Evolutionary conservation across 2,888 invertebrate genomes (phyloP).

Genomic region (Ectemnius cavifrons): DNA sequence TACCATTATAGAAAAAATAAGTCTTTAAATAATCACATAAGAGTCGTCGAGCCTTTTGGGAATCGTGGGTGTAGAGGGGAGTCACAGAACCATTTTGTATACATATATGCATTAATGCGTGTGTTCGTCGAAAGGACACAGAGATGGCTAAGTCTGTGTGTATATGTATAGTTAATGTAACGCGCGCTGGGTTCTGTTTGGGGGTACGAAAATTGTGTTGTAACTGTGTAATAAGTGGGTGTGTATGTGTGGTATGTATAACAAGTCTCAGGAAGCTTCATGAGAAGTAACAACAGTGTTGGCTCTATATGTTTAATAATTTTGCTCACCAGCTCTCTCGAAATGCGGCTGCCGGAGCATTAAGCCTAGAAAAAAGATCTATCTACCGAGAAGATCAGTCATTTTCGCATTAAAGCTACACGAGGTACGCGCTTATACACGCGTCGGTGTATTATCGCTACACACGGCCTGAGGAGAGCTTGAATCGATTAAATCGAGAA

Average conservation of each 20-base stretch:
- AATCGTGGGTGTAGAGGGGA: constrained; percentile 23
- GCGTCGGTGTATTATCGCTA: constrained; percentile 48
- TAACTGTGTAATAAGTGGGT: background rate
- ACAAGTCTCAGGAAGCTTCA: constrained; percentile 35
- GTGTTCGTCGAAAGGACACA: constrained; percentile 10
- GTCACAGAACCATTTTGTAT: constrained; percentile 42
- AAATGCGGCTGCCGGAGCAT: constrained; percentile 46
- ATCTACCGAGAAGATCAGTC: constrained; percentile 62
- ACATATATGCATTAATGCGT: constrained; percentile 55
- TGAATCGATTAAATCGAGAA: constrained; percentile 61
- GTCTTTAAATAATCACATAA: constrained; percentile 78
- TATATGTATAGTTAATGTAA: constrained; percentile 12
- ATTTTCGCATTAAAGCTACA: constrained; percentile 53
- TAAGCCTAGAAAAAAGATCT: constrained; percentile 59
- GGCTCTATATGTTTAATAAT: constrained; percentile 50
- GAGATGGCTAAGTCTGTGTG: constrained; percentile 15
- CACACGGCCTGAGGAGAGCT: constrained; percentile 43
- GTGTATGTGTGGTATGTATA: constrained; percentile 14
- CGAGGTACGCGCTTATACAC: constrained; percentile 46
- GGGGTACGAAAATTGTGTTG: constrained; percentile 10
- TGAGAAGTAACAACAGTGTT: constrained; percentile 36
- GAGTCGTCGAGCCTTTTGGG: constrained; percentile 70
- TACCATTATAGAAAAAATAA: constrained; percentile 77
- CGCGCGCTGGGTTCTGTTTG: background rate
- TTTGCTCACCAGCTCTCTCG: constrained; percentile 45